phyloP scores from a whole-genome alignment of 1,140 invertebrate genomes.

The Melitaea cinxia region DNA sequence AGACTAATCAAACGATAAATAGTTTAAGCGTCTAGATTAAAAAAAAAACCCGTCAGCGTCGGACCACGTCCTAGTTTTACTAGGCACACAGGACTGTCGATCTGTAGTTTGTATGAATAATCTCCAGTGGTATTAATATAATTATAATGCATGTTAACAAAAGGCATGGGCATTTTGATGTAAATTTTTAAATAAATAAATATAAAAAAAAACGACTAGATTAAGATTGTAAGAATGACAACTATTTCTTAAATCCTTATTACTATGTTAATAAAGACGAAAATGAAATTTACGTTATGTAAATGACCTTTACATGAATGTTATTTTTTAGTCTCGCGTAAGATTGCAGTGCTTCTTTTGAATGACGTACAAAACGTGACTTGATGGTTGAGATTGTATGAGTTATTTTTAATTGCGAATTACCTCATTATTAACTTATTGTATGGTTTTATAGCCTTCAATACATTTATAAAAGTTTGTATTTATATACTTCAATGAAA shows the following conservation, averaged over 20 bases:
- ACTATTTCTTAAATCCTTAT: conserved; percentile 22
- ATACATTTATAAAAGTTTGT: not conserved
- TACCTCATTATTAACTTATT: not conserved
- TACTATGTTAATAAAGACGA: not conserved
- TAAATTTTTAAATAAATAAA: too few relatives aligned
- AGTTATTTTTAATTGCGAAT: not conserved
- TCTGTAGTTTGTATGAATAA: too few relatives aligned
- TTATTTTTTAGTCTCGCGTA: conserved; percentile 31
- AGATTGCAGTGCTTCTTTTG: not conserved
- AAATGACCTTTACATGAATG: conserved; percentile 35
- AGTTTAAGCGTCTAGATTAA: too few relatives aligned
- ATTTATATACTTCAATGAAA: too few relatives aligned
- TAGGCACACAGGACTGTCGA: too few relatives aligned
- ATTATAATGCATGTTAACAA: too few relatives aligned
- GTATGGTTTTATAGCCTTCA: not conserved
- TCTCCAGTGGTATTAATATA: too few relatives aligned
- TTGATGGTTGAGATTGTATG: not conserved
- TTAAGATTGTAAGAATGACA: conserved; percentile 6
- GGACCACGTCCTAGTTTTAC: too few relatives aligned
- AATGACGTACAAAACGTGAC: conserved; percentile 4
- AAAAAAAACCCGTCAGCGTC: too few relatives aligned
- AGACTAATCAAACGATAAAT: conserved; percentile 34
- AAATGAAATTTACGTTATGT: conserved; percentile 26
- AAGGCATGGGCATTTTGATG: too few relatives aligned
- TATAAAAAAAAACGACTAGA: conserved; percentile 23